Evolutionary conservation across 2,797 vertebrate genomes (phyloP).

Genomic region (Pantherophis vulpinus): DNA sequence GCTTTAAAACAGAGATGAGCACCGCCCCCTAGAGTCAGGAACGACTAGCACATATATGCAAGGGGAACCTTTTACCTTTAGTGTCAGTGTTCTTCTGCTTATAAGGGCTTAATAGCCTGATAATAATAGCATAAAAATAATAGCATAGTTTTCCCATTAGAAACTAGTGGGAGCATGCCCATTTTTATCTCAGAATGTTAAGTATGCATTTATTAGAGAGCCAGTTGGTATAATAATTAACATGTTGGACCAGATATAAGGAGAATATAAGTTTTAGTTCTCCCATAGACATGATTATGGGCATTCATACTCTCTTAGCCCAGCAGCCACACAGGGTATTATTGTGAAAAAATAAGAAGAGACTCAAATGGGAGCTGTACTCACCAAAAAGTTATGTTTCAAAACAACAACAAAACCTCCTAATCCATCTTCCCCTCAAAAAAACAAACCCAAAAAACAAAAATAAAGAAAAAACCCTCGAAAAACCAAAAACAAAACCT

Average conservation of each 20-base stretch:
- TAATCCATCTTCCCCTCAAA: too few relatives aligned
- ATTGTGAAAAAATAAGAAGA: background rate
- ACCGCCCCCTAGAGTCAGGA: too few relatives aligned
- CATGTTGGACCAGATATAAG: background rate
- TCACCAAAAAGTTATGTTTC: background rate
- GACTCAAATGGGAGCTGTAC: background rate
- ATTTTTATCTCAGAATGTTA: background rate
- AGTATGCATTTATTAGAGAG: background rate
- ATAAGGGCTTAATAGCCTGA: too few relatives aligned
- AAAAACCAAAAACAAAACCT: background rate
- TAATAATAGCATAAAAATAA: too few relatives aligned
- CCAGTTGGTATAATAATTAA: background rate
- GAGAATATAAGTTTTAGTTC: background rate
- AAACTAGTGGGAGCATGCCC: background rate
- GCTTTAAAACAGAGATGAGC: too few relatives aligned
- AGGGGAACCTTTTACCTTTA: too few relatives aligned
- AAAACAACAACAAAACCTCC: background rate
- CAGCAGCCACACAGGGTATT: background rate
- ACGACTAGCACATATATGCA: too few relatives aligned
- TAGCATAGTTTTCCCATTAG: background rate
- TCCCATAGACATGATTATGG: background rate
- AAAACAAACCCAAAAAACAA: too few relatives aligned
- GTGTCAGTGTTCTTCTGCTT: too few relatives aligned
- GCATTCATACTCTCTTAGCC: background rate
- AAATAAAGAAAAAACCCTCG: too few relatives aligned